Conservation (phyloP, 37 sponge, comb jelly and placozoan genomes). For the Agelas oroides region DNA sequence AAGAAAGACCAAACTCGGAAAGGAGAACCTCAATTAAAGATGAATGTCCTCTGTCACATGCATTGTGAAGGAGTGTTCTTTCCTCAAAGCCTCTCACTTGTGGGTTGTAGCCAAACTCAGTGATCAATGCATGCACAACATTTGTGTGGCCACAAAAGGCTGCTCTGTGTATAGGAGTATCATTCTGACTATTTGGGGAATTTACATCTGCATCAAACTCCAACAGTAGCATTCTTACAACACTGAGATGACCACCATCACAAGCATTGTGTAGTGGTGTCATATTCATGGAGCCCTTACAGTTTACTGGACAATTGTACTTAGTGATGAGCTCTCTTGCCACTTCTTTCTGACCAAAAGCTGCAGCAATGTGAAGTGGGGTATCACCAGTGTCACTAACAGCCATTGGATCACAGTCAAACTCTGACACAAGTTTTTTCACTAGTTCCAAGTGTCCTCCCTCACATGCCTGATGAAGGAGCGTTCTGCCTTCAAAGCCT, state of each 20-base stretch:
- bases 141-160: conserved; percentile 10
- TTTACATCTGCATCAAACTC: not conserved
- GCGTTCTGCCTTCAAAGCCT: not conserved
- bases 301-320: not conserved
- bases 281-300: too few species aligned
- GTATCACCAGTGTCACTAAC: conserved; percentile 5
- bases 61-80: conserved; percentile 17
- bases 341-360: not conserved
- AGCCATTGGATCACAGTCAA: not conserved
- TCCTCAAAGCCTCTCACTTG: not conserved
- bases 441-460: conserved; percentile 1
- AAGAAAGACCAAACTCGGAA: too few species aligned
- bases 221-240: conserved; percentile 7
- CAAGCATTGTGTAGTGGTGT: conserved; percentile 27
- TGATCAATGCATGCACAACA: conserved; percentile 8
- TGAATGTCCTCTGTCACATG: not conserved
- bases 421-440: not conserved
- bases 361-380: conserved; percentile 26
- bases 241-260: conserved; percentile 7
- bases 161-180: not conserved
- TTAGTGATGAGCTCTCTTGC: conserved; percentile 12
- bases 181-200: not conserved
- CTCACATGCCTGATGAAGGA: conserved; percentile 32
- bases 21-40: not conserved
- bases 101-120: conserved; percentile 22